phyloP scores from a whole-genome alignment of 2,797 vertebrate genomes.

The Mormyrus proboscirostris region DNA sequence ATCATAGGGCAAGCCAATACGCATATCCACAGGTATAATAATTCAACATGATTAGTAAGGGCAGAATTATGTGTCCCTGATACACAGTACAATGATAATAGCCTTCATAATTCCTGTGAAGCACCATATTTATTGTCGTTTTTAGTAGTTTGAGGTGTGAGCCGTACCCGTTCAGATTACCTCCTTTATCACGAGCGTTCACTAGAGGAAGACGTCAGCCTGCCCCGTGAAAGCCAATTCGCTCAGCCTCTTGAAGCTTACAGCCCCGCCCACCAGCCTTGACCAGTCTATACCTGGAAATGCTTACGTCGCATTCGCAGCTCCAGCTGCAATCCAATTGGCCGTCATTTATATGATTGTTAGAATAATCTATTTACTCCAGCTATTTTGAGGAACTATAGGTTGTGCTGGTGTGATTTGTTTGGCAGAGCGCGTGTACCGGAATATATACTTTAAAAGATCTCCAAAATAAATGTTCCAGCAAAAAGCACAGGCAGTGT shows the following conservation, averaged over 20 bases:
- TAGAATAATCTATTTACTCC: background rate
- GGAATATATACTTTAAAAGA: background rate
- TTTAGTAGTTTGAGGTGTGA: background rate
- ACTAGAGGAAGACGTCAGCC: conserved; percentile 31
- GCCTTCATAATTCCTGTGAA: background rate
- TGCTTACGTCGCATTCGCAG: conserved; percentile 35
- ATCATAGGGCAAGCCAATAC: background rate
- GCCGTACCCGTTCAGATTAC: conserved; percentile 42
- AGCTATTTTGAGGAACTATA: background rate
- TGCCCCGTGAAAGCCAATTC: background rate
- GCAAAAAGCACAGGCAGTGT: conserved; percentile 52
- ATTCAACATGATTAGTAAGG: background rate
- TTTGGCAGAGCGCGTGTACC: background rate
- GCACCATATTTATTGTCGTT: background rate
- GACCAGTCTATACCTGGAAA: conserved; percentile 46
- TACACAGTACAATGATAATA: background rate
- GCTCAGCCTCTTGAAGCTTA: conserved; percentile 51
- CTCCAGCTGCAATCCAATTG: conserved; percentile 23
- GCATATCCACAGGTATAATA: conserved; percentile 8
- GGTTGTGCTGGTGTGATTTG: background rate
- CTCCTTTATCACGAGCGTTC: conserved; percentile 10
- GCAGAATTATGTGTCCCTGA: background rate
- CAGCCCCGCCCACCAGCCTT: conserved; percentile 50
- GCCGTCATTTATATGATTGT: background rate
- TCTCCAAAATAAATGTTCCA: background rate